Conservation (phyloP, 2,113 vertebrate genomes). For the Mus spicilegus region DNA sequence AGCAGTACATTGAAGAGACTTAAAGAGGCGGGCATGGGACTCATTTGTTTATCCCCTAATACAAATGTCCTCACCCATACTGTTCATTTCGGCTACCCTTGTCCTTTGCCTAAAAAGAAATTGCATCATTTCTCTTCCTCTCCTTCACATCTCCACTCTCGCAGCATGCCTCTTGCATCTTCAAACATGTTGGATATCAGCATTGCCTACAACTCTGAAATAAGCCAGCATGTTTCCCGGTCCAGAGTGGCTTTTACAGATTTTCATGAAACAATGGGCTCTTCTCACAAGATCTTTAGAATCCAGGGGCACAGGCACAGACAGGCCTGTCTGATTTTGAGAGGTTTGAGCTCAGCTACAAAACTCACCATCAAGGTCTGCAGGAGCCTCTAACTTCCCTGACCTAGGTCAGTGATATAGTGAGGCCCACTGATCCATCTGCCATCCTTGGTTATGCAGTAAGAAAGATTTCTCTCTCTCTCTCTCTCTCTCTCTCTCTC, state of each 20-base stretch:
- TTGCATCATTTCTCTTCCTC: slow-evolving; percentile 85
- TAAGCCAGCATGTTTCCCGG: not conserved
- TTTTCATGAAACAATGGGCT: not conserved
- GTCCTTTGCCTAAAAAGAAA: slow-evolving; percentile 82
- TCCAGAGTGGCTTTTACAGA: not conserved
- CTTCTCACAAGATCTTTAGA: not conserved
- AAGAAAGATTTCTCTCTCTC: slow-evolving; percentile 71
- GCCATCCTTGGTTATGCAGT: slow-evolving; percentile 69
- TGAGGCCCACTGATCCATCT: not conserved
- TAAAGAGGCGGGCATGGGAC: slow-evolving; percentile 82
- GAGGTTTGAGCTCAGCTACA: not conserved
- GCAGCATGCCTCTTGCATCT: slow-evolving; percentile 76
- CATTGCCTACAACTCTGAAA: slow-evolving; percentile 62
- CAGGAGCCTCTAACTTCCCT: not conserved
- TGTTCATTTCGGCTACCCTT: slow-evolving; percentile 84
- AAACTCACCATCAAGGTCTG: not conserved
- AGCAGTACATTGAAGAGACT: slow-evolving; percentile 81
- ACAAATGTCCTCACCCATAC: slow-evolving; percentile 83
- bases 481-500: not conserved
- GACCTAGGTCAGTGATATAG: not conserved
- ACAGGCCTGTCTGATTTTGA: not conserved
- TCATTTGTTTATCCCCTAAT: slow-evolving; percentile 86
- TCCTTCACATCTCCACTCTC: slow-evolving; percentile 71
- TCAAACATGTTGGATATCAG: slow-evolving; percentile 68
- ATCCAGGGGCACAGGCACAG: not conserved